Evolutionary conservation across 2,797 vertebrate species (phyloP).

Genomic region (Microchirus variegatus): DNA sequence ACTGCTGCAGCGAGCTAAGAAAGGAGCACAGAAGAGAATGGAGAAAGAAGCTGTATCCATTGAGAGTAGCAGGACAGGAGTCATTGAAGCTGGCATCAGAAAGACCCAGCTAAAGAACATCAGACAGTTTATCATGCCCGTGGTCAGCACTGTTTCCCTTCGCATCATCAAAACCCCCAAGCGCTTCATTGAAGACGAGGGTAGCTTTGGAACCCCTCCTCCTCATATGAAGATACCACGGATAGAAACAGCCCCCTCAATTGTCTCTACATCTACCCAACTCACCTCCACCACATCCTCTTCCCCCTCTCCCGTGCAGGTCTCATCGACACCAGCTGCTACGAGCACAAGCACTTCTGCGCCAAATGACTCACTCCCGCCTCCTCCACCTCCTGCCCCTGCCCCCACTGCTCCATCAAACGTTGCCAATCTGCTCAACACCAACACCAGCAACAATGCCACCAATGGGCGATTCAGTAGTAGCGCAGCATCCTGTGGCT

Average conservation of each 20-base stretch:
- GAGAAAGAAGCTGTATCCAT: constrained; percentile 90
- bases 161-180: constrained; percentile 98
- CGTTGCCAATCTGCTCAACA: constrained; percentile 71
- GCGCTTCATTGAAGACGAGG: constrained; percentile 97
- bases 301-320: constrained; percentile 52
- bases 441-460: constrained; percentile 62
- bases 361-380: constrained; percentile 66
- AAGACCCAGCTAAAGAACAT: constrained; percentile 97
- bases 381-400: constrained; percentile 70
- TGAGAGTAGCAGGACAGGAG: constrained; percentile 77
- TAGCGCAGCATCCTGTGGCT: constrained; percentile 93
- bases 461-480: constrained; percentile 85
- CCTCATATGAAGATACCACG: constrained; percentile 93
- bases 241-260: constrained; percentile 81
- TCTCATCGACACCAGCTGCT: constrained; percentile 55
- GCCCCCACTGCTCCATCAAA: constrained; percentile 41
- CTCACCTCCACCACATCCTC: constrained; percentile 57
- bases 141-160: constrained; percentile 97
- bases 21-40: constrained; percentile 90
- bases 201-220: constrained; percentile 83
- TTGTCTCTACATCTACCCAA: constrained; percentile 64
- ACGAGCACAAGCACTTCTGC: constrained; percentile 52
- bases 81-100: constrained; percentile 76
- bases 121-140: constrained; percentile 98
- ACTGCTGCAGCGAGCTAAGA: constrained; percentile 95